These are phyloP conservation scores for Ramazzottius varieornatus DNA, from an alignment of 2,888 invertebrate genomes.

Conservation along the genomic window DNA sequence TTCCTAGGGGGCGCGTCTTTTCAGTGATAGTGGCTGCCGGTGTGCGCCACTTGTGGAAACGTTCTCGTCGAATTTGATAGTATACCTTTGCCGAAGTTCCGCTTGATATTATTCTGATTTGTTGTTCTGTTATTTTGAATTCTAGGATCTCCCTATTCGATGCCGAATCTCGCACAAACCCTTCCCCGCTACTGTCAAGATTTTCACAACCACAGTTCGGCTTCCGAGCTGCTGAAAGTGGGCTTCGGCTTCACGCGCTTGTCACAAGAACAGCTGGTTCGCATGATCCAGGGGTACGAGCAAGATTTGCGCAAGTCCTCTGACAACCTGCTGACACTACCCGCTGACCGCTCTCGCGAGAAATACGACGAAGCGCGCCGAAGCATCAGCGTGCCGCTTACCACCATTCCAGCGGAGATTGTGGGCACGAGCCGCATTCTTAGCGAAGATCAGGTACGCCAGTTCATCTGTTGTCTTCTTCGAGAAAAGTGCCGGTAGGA, in stretches of 20 bases:
- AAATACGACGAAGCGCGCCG: neutral
- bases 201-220: neutral
- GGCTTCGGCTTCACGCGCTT: neutral
- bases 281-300: neutral
- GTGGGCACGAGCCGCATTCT: neutral
- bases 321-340: too few species aligned
- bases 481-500: too few species aligned
- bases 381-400: neutral
- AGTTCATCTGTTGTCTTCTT: too few species aligned
- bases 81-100: too few species aligned
- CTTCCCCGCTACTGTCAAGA: neutral
- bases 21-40: too few species aligned
- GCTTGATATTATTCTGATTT: too few species aligned
- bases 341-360: neutral
- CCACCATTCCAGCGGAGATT: neutral
- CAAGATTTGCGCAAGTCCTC: neutral
- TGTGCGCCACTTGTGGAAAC: too few species aligned
- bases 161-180: neutral
- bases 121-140: too few species aligned
- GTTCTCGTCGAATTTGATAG: too few species aligned
- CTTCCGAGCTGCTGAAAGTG: neutral
- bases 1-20: neutral
- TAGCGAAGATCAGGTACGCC: neutral
- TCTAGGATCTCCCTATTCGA: neutral
- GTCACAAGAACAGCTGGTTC: neutral